phyloP scores from a whole-genome alignment of 2,888 invertebrate genomes.

The Frankliniella fusca region DNA sequence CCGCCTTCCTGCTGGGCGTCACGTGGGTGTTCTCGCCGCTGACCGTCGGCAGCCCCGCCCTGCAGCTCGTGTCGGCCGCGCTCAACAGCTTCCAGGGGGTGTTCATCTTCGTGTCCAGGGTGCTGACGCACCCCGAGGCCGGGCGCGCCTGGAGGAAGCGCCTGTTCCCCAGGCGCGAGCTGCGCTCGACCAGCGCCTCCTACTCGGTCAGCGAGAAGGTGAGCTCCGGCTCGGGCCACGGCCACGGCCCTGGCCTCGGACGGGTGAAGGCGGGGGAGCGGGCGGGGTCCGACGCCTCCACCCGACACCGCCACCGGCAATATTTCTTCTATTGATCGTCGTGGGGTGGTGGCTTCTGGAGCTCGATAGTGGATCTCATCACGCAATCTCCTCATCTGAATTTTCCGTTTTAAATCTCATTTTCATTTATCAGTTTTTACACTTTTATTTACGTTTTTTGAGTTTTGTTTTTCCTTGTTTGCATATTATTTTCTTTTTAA shows the following conservation, averaged over 20 bases:
- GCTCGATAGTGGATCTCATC: no score
- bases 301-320: no score
- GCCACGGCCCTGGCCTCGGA: background rate
- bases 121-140: conserved; percentile 5
- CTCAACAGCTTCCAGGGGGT: background rate
- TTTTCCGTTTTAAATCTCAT: background rate
- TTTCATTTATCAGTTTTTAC: background rate
- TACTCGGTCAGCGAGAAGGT: conserved; percentile 3
- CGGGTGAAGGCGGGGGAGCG: background rate
- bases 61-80: background rate
- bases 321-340: no score
- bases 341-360: no score
- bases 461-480: no score
- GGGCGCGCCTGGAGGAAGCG: background rate
- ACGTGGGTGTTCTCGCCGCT: conserved; percentile 8
- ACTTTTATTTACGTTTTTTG: no score
- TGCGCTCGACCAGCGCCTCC: background rate
- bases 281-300: background rate
- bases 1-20: conserved; percentile 11
- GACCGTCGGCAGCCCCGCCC: background rate
- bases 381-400: background rate
- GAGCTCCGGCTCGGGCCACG: background rate
- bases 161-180: background rate
- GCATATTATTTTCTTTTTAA: no score
- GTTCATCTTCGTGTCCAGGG: conserved; percentile 2